Percentiles rank a stretch among this genome's conserved stretches.
These are phyloP conservation scores for Escarpia spicata DNA, from an alignment of 2,888 invertebrate genomes.

Conservation along the genomic window DNA sequence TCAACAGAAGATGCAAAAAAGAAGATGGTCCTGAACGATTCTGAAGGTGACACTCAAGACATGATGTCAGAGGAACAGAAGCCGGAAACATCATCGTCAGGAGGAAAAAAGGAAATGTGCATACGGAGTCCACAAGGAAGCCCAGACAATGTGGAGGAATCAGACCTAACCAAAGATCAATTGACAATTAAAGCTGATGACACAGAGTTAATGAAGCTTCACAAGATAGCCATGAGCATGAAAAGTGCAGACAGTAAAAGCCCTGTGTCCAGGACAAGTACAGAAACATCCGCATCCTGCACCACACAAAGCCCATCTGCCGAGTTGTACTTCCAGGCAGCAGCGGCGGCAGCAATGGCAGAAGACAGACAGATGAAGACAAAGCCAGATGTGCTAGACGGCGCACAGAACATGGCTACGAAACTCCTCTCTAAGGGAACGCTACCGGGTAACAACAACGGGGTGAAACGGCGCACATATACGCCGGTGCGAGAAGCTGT, in stretches of 20 bases:
- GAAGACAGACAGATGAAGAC: neutral
- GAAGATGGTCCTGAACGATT: neutral
- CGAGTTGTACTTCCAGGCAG: neutral
- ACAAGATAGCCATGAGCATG: slow-evolving; percentile 6
- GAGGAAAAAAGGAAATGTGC: neutral
- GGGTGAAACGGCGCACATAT: slow-evolving; percentile 22
- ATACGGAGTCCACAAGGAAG: neutral
- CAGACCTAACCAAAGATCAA: neutral
- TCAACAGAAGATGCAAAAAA: neutral
- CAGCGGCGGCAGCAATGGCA: neutral
- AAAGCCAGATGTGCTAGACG: slow-evolving; percentile 3
- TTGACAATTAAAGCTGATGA: neutral
- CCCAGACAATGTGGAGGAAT: neutral
- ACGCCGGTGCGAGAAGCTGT: slow-evolving; percentile 44
- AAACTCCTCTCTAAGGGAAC: neutral
- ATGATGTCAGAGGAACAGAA: neutral
- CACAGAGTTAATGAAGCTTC: slow-evolving; percentile 3
- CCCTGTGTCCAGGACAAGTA: neutral
- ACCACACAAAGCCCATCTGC: neutral
- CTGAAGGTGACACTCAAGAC: neutral
- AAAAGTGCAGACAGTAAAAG: neutral
- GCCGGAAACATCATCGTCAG: neutral
- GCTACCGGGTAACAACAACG: neutral
- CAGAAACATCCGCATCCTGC: neutral
- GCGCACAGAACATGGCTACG: neutral